Conservation (phyloP, 2,888 invertebrate genomes). For the Rhodophaea formosa region DNA sequence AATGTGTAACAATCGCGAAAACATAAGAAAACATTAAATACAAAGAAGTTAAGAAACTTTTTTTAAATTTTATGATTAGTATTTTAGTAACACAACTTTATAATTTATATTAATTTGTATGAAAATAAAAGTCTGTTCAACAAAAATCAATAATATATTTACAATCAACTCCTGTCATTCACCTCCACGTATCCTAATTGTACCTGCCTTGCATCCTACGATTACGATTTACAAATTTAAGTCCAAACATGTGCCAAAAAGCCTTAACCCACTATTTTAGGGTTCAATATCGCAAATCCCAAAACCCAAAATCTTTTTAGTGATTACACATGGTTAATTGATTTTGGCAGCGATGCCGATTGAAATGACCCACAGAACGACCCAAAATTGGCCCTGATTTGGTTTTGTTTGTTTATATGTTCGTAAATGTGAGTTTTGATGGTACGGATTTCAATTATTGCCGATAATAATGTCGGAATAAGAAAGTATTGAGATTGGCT, state of each 20-base stretch:
- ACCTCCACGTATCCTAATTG: slow-evolving; percentile 5
- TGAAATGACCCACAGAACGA: slow-evolving; percentile 51
- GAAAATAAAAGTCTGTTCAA: too few relatives aligned
- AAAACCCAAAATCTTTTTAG: slow-evolving; percentile 27
- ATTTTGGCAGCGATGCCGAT: slow-evolving; percentile 67
- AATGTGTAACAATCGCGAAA: too few relatives aligned
- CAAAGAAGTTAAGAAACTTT: too few relatives aligned
- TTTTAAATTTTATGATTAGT: too few relatives aligned
- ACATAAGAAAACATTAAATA: too few relatives aligned
- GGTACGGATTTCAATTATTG: slow-evolving; percentile 45
- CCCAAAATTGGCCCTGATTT: slow-evolving; percentile 52
- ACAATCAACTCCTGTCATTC: neutral
- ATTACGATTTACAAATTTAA: slow-evolving; percentile 44
- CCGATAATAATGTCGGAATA: slow-evolving; percentile 13
- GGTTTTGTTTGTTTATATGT: slow-evolving; percentile 52
- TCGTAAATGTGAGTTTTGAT: slow-evolving; percentile 40
- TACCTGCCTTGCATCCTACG: slow-evolving; percentile 47
- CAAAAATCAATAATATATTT: neutral
- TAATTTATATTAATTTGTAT: too few relatives aligned
- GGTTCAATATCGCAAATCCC: slow-evolving; percentile 25
- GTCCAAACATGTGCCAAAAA: neutral
- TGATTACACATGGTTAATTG: slow-evolving; percentile 70
- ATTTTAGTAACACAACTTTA: too few relatives aligned
- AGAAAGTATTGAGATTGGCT: neutral
- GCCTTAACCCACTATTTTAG: slow-evolving; percentile 22